Conservation (phyloP, 2,797 vertebrate genomes). For the Channa striata region DNA sequence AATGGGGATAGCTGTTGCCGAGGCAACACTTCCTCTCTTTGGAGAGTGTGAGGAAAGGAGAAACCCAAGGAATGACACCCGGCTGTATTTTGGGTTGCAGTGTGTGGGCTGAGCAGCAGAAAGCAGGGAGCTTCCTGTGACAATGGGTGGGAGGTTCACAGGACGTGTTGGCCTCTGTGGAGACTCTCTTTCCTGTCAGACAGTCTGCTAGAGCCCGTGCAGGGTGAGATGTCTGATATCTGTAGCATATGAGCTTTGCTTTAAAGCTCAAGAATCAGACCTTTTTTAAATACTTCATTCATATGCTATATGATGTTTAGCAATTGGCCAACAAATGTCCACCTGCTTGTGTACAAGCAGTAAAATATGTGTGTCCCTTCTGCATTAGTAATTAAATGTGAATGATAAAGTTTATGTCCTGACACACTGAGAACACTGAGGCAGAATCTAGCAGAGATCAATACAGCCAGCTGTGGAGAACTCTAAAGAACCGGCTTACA, state of each 20-base stretch:
- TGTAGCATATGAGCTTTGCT: constrained; percentile 9
- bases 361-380: not conserved
- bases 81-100: constrained; percentile 68
- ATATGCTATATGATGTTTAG: not conserved
- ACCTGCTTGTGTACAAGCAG: not conserved
- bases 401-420: not conserved
- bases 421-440: not conserved
- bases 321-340: not conserved
- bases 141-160: constrained; percentile 67
- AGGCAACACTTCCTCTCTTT: constrained; percentile 71
- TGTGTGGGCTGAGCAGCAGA: constrained; percentile 70
- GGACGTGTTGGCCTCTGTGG: constrained; percentile 49
- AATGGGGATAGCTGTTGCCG: constrained; percentile 67
- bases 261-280: not conserved
- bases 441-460: constrained; percentile 22
- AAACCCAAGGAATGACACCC: constrained; percentile 65
- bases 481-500: constrained; percentile 17
- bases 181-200: constrained; percentile 51
- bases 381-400: constrained; percentile 4
- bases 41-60: constrained; percentile 56
- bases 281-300: not conserved
- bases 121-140: constrained; percentile 69
- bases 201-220: constrained; percentile 13
- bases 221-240: constrained; percentile 10
- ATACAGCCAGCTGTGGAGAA: constrained; percentile 26